Percentiles rank a stretch among this genome's conserved stretches.
Conservation (phyloP, 92 coral and sea anemone species). For the Umimayanthus kanabou region DNA sequence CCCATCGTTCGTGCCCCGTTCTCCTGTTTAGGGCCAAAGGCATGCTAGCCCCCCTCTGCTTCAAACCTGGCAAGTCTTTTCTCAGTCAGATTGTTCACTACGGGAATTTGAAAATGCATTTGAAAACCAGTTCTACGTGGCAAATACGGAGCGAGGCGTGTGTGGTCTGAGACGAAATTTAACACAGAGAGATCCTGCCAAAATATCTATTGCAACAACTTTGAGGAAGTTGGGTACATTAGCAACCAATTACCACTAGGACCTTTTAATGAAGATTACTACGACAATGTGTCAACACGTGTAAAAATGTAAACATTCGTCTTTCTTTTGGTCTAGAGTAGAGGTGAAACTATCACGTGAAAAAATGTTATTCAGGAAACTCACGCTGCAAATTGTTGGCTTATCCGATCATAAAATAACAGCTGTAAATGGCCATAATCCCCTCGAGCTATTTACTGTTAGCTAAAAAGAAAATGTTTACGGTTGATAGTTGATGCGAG, state of each 20-base stretch:
- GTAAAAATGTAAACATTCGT: slow-evolving; percentile 27
- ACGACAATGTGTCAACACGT: slow-evolving; percentile 34
- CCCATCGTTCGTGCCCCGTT: too few relatives aligned
- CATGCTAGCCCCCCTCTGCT: background rate
- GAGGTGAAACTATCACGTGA: background rate
- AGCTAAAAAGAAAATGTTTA: slow-evolving; percentile 1
- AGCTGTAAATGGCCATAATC: background rate
- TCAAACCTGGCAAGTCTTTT: background rate
- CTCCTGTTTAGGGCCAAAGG: too few relatives aligned
- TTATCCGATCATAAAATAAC: background rate
- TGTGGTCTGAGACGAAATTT: slow-evolving; percentile 29
- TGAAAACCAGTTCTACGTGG: too few relatives aligned
- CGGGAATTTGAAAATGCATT: background rate
- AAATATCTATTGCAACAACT: slow-evolving; percentile 33
- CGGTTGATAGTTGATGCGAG: slow-evolving; percentile 13
- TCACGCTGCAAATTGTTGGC: background rate
- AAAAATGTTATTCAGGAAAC: background rate
- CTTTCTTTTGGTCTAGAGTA: slow-evolving; percentile 10
- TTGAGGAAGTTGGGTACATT: slow-evolving; percentile 35
- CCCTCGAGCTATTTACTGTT: slow-evolving; percentile 15
- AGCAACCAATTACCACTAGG: slow-evolving; percentile 29
- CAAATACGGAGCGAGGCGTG: background rate
- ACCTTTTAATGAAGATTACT: slow-evolving; percentile 37
- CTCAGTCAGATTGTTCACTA: background rate
- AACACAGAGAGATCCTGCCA: background rate